These are phyloP conservation scores for Chesias legatella DNA, from an alignment of 2,888 invertebrate species.

Conservation along the genomic window DNA sequence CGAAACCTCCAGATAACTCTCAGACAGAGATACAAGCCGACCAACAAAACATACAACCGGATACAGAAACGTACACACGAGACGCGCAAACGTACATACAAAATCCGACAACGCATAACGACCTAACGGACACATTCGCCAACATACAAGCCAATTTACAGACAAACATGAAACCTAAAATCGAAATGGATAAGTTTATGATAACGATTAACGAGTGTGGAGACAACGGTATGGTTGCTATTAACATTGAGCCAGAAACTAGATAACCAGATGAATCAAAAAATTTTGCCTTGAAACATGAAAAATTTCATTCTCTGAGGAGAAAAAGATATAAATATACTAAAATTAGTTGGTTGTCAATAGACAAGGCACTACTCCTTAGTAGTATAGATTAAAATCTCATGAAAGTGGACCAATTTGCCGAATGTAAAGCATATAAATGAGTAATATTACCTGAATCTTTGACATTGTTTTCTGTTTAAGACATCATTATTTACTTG, in stretches of 20 bases:
- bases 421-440: too few species aligned
- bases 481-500: too few species aligned
- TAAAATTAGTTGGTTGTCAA: too few species aligned
- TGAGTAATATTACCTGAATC: too few species aligned
- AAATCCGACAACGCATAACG: not conserved
- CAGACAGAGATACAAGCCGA: not conserved
- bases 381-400: too few species aligned
- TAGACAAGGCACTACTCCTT: too few species aligned
- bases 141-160: not conserved
- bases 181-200: slow-evolving; percentile 39
- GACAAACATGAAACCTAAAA: slow-evolving; percentile 9
- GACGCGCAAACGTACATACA: not conserved
- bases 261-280: slow-evolving; percentile 22
- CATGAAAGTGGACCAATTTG: too few species aligned
- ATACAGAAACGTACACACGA: slow-evolving; percentile 1
- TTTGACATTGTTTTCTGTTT: too few species aligned
- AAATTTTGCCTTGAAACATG: too few species aligned
- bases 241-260: slow-evolving; percentile 50
- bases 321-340: too few species aligned
- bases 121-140: not conserved
- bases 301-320: too few species aligned
- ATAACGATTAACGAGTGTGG: slow-evolving; percentile 54
- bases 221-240: slow-evolving; percentile 53
- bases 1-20: slow-evolving; percentile 1
- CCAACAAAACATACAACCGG: not conserved